Percentiles rank a stretch among this genome's conserved stretches.
phyloP scores from a whole-genome alignment of 1,140 invertebrate genomes.

The Neodiprion pinetum region DNA sequence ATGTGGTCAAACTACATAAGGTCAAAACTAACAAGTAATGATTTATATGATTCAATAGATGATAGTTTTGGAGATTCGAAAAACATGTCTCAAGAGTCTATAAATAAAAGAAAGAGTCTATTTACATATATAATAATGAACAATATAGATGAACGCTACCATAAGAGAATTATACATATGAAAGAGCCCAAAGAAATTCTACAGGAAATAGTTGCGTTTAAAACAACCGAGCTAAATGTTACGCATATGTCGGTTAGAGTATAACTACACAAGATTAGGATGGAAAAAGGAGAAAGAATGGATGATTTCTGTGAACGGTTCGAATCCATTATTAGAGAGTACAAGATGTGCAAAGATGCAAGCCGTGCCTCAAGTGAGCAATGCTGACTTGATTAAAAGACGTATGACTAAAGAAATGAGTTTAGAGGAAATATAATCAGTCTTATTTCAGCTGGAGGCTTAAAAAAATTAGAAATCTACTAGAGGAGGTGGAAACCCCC shows the following conservation, averaged over 20 bases:
- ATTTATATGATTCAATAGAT: too few species aligned
- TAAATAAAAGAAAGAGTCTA: background rate
- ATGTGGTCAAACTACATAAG: too few species aligned
- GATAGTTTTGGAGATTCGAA: too few species aligned
- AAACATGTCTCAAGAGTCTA: background rate
- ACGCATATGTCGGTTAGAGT: constrained; percentile 29
- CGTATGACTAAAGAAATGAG: constrained; percentile 22
- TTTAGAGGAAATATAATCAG: constrained; percentile 16
- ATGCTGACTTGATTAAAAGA: constrained; percentile 13
- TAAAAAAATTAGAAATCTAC: constrained; percentile 11
- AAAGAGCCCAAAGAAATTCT: constrained; percentile 32
- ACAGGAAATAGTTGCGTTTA: constrained; percentile 17
- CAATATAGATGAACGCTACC: constrained; percentile 36
- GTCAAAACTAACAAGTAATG: too few species aligned
- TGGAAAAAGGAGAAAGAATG: constrained; percentile 31
- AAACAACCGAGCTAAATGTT: constrained; percentile 25
- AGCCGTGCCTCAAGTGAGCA: constrained; percentile 19
- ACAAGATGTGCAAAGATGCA: constrained; percentile 24
- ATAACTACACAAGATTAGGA: constrained; percentile 31
- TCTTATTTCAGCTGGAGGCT: background rate
- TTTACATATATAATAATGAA: constrained; percentile 30
- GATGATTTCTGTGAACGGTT: constrained; percentile 32
- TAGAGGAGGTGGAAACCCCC: background rate
- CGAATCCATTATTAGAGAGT: constrained; percentile 33
- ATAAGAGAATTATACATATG: constrained; percentile 30